Conservation (phyloP, 2,113 vertebrate genomes). For the Brienomyrus brachyistius region DNA sequence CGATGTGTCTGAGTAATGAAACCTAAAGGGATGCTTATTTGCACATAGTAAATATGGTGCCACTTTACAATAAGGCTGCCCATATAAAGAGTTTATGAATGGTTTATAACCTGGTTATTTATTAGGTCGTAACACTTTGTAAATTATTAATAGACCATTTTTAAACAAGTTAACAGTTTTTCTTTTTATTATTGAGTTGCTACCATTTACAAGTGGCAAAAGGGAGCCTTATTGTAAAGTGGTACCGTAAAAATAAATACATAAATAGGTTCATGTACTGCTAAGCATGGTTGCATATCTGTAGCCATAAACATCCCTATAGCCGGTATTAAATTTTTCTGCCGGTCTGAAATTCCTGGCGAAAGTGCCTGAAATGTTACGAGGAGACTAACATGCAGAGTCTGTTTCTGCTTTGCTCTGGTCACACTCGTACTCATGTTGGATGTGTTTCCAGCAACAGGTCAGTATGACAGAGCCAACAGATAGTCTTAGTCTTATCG, state of each 20-base stretch:
- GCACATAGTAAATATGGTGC: not conserved
- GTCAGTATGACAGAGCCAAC: not conserved
- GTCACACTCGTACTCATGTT: not conserved
- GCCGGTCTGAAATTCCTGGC: not conserved
- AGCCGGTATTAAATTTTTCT: not conserved
- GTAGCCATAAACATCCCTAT: not conserved
- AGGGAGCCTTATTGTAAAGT: too few relatives aligned
- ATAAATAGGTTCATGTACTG: not conserved
- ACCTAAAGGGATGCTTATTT: not conserved
- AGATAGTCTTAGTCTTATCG: not conserved
- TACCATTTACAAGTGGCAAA: too few relatives aligned
- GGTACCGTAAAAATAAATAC: not conserved
- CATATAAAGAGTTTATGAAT: too few relatives aligned
- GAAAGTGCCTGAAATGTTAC: not conserved
- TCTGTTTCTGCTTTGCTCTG: not conserved
- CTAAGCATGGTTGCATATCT: not conserved
- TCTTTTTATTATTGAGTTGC: too few relatives aligned
- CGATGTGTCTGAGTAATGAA: not conserved
- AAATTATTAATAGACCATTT: too few relatives aligned
- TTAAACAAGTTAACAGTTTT: too few relatives aligned
- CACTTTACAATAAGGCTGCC: too few relatives aligned
- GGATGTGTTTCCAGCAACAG: not conserved
- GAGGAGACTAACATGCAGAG: not conserved
- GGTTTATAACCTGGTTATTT: too few relatives aligned
- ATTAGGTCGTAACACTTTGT: too few relatives aligned